These are phyloP conservation scores for Ichneumon xanthorius DNA, from an alignment of 2,888 invertebrate genomes.

Conservation along the genomic window DNA sequence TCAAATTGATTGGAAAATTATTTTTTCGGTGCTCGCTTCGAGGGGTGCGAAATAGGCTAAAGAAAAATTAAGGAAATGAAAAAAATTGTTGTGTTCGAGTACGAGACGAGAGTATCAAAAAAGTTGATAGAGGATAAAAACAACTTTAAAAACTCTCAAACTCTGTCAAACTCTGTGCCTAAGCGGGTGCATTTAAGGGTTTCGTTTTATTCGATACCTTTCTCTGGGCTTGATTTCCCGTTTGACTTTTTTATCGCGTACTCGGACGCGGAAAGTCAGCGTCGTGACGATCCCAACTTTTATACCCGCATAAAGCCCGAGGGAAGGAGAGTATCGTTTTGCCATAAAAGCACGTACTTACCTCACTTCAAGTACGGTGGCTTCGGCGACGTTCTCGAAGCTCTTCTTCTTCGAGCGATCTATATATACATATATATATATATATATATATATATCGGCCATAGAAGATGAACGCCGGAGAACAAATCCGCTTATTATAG, in stretches of 20 bases:
- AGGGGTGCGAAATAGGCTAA: neutral
- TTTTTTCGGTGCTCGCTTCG: neutral
- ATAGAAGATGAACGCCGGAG: constrained; percentile 20
- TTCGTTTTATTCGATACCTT: constrained; percentile 39
- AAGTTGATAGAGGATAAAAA: neutral
- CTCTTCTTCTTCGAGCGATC: constrained; percentile 14
- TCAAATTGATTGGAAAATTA: neutral
- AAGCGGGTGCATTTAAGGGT: constrained; percentile 11
- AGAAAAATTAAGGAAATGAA: neutral
- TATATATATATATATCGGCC: neutral
- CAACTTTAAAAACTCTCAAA: constrained; percentile 1
- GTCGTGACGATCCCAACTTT: constrained; percentile 35
- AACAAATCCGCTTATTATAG: constrained; percentile 38
- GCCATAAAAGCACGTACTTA: constrained; percentile 48
- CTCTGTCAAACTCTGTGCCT: constrained; percentile 31
- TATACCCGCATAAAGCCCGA: constrained; percentile 24
- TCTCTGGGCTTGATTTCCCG: constrained; percentile 24
- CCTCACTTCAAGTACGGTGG: constrained; percentile 7
- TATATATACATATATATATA: neutral
- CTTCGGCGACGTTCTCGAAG: constrained; percentile 26
- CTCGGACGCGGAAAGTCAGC: neutral
- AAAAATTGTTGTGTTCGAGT: neutral
- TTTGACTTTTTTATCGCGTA: neutral
- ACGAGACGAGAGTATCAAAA: neutral
- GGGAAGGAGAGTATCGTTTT: constrained; percentile 26